Evolutionary conservation across 2,888 invertebrate genomes (phyloP).

Genomic region (Megalurothrips usitatus): DNA sequence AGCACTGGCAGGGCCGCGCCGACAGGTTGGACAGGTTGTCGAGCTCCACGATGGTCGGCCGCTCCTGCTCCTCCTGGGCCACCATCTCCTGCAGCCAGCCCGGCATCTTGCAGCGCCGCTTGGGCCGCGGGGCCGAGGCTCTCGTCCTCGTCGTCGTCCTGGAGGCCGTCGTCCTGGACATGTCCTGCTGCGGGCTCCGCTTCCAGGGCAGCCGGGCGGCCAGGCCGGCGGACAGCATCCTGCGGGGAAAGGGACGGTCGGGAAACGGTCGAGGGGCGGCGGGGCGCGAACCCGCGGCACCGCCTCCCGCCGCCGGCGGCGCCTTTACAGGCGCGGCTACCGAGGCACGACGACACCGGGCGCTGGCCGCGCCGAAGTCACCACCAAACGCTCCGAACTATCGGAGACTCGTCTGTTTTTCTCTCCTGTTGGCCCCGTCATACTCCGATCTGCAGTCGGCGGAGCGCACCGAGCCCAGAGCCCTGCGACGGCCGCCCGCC

Average conservation of each 20-base stretch:
- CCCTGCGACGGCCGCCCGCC: neutral
- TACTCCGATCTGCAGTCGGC: no score
- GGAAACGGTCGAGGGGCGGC: neutral
- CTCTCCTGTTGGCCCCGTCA: no score
- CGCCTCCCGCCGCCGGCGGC: no score
- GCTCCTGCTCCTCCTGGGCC: neutral
- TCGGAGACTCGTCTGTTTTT: no score
- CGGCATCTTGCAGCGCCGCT: neutral
- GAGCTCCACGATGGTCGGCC: neutral
- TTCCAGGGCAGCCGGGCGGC: neutral
- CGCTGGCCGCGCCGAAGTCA: no score
- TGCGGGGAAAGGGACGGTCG: neutral
- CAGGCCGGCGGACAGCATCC: neutral
- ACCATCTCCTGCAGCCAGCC: neutral
- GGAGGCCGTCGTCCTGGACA: neutral
- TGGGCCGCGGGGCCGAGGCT: neutral
- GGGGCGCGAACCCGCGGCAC: neutral
- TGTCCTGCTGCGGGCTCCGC: neutral
- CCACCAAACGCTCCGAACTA: no score
- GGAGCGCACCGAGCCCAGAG: no score
- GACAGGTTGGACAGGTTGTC: neutral
- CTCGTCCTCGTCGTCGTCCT: neutral
- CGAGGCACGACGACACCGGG: no score
- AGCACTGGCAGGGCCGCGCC: neutral
- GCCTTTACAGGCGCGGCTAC: no score